Evolutionary conservation across 1,140 invertebrate genomes (phyloP).

Genomic region (Pseudoatta argentina): DNA sequence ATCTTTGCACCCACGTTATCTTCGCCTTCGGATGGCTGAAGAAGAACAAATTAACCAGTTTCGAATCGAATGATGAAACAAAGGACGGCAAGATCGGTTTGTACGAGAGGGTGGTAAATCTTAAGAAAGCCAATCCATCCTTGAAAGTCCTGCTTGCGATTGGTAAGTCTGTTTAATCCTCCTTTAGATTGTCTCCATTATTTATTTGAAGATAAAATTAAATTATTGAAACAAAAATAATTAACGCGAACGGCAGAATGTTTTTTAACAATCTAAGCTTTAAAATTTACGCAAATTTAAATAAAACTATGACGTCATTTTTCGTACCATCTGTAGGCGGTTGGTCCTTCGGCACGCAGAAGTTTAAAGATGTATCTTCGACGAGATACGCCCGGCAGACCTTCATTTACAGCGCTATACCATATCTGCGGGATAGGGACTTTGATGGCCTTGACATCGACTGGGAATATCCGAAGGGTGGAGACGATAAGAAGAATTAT

Average conservation of each 20-base stretch:
- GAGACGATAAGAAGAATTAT: slow-evolving; percentile 97
- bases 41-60: slow-evolving; percentile 96
- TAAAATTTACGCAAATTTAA: slow-evolving; percentile 2
- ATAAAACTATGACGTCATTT: background rate
- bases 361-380: slow-evolving; percentile 97
- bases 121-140: slow-evolving; percentile 96
- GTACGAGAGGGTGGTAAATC: slow-evolving; percentile 93
- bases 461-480: slow-evolving; percentile 98
- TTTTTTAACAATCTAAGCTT: background rate
- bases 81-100: slow-evolving; percentile 96
- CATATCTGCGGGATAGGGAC: slow-evolving; percentile 94
- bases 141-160: slow-evolving; percentile 96
- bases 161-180: slow-evolving; percentile 88
- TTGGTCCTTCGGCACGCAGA: slow-evolving; percentile 98
- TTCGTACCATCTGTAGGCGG: slow-evolving; percentile 88
- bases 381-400: slow-evolving; percentile 95
- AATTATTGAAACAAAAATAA: slow-evolving; percentile 10
- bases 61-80: slow-evolving; percentile 96
- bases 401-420: slow-evolving; percentile 97
- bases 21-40: slow-evolving; percentile 99
- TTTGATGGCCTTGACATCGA: slow-evolving; percentile 98
- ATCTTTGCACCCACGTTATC: slow-evolving; percentile 98
- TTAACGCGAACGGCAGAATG: background rate
- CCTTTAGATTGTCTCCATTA: background rate
- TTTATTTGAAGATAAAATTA: background rate